phyloP scores from a whole-genome alignment of 2,113 vertebrate species.

The Rhynchomys soricoides region DNA sequence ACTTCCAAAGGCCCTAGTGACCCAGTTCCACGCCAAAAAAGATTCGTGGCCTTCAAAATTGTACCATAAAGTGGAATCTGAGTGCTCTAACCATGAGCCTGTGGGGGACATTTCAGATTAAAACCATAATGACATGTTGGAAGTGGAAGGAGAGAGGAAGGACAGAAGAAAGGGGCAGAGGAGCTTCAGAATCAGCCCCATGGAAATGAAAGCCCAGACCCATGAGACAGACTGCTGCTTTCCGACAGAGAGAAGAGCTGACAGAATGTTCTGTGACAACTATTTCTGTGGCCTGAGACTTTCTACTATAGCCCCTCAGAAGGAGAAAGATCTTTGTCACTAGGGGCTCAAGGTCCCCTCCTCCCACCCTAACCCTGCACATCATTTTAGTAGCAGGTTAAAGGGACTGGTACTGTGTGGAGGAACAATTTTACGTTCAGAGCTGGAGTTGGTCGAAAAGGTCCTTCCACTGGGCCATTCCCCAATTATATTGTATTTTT shows the following conservation, averaged over 20 bases:
- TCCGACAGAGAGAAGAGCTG: not conserved
- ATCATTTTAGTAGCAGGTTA: not conserved
- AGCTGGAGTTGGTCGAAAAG: not conserved
- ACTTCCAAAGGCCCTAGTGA: not conserved
- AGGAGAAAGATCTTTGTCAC: not conserved
- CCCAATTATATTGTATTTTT: not conserved
- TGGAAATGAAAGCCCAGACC: not conserved
- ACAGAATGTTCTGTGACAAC: not conserved
- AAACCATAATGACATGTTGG: not conserved
- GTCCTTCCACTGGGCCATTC: not conserved
- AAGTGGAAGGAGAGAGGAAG: not conserved
- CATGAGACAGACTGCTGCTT: no score
- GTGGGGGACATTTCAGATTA: not conserved
- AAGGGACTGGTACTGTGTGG: not conserved
- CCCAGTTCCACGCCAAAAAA: not conserved
- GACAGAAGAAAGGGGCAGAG: not conserved
- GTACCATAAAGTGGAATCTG: not conserved
- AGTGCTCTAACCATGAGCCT: not conserved
- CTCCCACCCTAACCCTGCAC: not conserved
- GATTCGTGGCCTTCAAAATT: not conserved
- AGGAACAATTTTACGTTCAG: rapidly evolving
- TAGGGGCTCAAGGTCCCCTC: not conserved
- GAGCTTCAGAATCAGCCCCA: not conserved
- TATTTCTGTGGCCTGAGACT: not conserved
- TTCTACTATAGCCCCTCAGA: not conserved